Conservation (phyloP, 2,797 vertebrate genomes). For the Odontamblyopus lacepedii region DNA sequence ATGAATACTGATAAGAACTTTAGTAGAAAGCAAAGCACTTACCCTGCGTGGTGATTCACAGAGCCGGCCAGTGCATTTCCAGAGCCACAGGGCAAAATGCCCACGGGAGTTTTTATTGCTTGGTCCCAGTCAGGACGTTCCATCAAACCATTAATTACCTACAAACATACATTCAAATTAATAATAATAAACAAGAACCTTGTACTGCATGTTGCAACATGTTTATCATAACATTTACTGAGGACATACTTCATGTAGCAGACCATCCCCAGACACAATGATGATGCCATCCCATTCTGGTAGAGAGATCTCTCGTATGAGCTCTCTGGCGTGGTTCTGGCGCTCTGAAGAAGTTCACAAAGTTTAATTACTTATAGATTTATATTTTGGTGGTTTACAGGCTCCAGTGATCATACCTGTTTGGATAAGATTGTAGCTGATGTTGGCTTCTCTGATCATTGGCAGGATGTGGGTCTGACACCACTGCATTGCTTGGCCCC, state of each 20-base stretch:
- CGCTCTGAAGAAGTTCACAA: conserved; percentile 73
- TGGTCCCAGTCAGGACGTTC: conserved; percentile 89
- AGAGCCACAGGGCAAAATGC: conserved; percentile 90
- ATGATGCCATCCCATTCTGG: conserved; percentile 91
- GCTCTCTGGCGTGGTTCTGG: conserved; percentile 88
- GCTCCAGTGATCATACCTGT: conserved; percentile 76
- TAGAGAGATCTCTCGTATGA: conserved; percentile 85
- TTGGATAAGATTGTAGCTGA: conserved; percentile 93
- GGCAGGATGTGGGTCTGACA: conserved; percentile 90
- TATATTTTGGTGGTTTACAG: not conserved
- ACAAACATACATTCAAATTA: conserved; percentile 7
- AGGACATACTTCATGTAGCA: conserved; percentile 84
- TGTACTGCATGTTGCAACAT: not conserved
- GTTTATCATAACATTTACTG: not conserved
- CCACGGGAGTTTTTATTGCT: conserved; percentile 88
- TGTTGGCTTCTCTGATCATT: conserved; percentile 90
- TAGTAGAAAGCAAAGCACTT: conserved; percentile 21
- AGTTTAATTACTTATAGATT: conserved; percentile 9
- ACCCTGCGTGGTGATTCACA: conserved; percentile 89
- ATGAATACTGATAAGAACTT: not conserved
- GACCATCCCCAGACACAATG: conserved; percentile 89
- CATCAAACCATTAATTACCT: conserved; percentile 93
- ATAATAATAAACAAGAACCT: not conserved
- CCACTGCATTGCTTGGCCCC: conserved; percentile 88
- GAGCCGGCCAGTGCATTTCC: conserved; percentile 91